A percentile compares a stretch with the other conserved stretches of the same genome.
These are phyloP conservation scores for Galeopterus variegatus DNA, from an alignment of 2,113 vertebrate species.

Conservation along the genomic window DNA sequence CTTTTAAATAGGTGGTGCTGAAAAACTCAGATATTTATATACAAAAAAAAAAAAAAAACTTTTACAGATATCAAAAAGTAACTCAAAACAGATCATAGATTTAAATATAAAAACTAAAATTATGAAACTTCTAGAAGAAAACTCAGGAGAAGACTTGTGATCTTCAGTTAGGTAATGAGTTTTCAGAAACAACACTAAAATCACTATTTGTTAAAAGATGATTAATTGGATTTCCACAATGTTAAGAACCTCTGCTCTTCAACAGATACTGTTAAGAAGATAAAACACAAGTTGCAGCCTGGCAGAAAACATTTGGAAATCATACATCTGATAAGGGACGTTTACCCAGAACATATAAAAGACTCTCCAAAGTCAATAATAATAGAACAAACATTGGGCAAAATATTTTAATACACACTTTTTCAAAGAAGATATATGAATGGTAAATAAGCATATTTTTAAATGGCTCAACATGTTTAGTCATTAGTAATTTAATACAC, in stretches of 20 bases:
- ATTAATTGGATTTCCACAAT: not conserved
- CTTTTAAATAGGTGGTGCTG: not conserved
- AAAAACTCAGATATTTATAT: not conserved
- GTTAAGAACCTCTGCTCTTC: not conserved
- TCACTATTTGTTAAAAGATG: not conserved
- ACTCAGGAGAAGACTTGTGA: not conserved
- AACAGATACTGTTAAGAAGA: not conserved
- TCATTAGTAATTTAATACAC: not conserved
- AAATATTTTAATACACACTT: not conserved
- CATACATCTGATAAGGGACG: not conserved
- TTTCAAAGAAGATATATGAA: not conserved
- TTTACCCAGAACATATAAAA: not conserved
- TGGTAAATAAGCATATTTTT: not conserved
- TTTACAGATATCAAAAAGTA: not conserved
- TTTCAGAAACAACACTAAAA: conserved; percentile 5
- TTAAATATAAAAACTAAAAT: conserved; percentile 9
- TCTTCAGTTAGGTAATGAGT: not conserved
- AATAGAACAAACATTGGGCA: not conserved
- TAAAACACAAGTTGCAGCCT: not conserved
- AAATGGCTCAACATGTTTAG: not conserved
- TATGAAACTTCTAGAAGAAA: not conserved
- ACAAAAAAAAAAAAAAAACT: not conserved
- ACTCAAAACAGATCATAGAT: not conserved
- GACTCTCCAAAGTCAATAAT: not conserved
- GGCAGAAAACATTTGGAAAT: conserved; percentile 22